A percentile compares a stretch with the other conserved stretches of the same genome.
Evolutionary conservation across 2,113 vertebrate species (phyloP).

Genomic region (Microtus ochrogaster): DNA sequence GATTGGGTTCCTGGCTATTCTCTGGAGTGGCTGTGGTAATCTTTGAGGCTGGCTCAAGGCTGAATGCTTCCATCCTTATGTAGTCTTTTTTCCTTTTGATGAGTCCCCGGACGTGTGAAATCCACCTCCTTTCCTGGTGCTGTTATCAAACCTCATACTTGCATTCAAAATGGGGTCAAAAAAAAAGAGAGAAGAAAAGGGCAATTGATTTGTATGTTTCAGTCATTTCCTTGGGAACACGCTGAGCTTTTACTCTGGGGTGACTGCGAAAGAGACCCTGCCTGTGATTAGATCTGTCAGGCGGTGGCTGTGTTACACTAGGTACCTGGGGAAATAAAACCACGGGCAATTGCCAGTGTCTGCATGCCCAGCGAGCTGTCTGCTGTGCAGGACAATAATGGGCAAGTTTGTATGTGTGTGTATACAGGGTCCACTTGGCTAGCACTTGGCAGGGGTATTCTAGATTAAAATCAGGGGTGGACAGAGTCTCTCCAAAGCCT

Average conservation of each 20-base stretch:
- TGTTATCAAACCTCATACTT: conserved; percentile 78
- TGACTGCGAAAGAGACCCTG: conserved; percentile 77
- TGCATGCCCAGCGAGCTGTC: conserved; percentile 61
- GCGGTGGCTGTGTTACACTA: conserved; percentile 69
- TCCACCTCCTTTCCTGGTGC: conserved; percentile 69
- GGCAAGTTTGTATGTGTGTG: conserved; percentile 7
- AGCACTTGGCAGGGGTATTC: conserved; percentile 36
- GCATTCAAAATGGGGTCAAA: conserved; percentile 80
- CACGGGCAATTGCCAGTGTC: conserved; percentile 65
- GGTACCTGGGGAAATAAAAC: conserved; percentile 80
- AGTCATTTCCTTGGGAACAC: conserved; percentile 80
- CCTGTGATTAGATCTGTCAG: conserved; percentile 81
- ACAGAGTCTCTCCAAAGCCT: conserved; percentile 1
- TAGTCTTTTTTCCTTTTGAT: conserved; percentile 74
- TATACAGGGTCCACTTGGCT: not conserved
- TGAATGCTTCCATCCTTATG: conserved; percentile 58
- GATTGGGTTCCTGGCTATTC: conserved; percentile 67
- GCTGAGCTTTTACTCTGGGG: conserved; percentile 81
- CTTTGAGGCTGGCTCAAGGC: conserved; percentile 61
- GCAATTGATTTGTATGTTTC: conserved; percentile 83
- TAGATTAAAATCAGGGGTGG: conserved; percentile 45
- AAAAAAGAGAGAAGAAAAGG: conserved; percentile 77
- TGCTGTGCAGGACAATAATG: conserved; percentile 43
- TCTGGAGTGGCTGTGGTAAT: conserved; percentile 26
- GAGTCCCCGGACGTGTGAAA: conserved; percentile 67